Conservation (phyloP, 2,113 vertebrate species). For the Eptatretus burgeri region DNA sequence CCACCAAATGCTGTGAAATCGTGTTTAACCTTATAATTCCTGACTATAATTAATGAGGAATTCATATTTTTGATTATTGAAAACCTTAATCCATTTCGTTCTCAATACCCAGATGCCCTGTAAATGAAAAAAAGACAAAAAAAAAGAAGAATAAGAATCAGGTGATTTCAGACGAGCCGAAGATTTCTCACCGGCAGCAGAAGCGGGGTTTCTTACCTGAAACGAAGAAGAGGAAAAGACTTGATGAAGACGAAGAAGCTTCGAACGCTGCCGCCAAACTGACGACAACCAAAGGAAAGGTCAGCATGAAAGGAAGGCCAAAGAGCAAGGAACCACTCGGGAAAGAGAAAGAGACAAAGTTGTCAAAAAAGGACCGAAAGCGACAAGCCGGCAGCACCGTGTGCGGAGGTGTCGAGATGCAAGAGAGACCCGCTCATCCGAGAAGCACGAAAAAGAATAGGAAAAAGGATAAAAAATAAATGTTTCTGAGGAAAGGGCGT, state of each 20-base stretch:
- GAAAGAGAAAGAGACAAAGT: too few relatives aligned
- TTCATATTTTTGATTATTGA: not conserved
- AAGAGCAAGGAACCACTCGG: too few relatives aligned
- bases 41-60: not conserved
- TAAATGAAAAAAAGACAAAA: slow-evolving; percentile 24
- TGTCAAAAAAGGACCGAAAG: too few relatives aligned
- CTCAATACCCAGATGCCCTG: slow-evolving; percentile 29
- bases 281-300: too few relatives aligned
- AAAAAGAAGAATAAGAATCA: not conserved
- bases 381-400: too few relatives aligned
- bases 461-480: too few relatives aligned
- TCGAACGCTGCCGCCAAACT: too few relatives aligned
- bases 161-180: not conserved
- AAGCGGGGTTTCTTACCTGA: slow-evolving; percentile 71
- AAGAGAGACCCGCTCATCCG: too few relatives aligned
- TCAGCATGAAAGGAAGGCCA: too few relatives aligned
- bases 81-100: not conserved
- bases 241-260: slow-evolving; percentile 12
- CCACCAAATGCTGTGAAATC: not conserved
- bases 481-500: too few relatives aligned
- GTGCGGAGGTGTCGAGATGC: too few relatives aligned
- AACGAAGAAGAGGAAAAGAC: slow-evolving; percentile 54
- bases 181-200: slow-evolving; percentile 19
- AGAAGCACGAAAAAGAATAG: too few relatives aligned
- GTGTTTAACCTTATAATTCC: not conserved